Evolutionary conservation across 2,113 vertebrate species (phyloP).

Genomic region (Laterallus jamaicensis): DNA sequence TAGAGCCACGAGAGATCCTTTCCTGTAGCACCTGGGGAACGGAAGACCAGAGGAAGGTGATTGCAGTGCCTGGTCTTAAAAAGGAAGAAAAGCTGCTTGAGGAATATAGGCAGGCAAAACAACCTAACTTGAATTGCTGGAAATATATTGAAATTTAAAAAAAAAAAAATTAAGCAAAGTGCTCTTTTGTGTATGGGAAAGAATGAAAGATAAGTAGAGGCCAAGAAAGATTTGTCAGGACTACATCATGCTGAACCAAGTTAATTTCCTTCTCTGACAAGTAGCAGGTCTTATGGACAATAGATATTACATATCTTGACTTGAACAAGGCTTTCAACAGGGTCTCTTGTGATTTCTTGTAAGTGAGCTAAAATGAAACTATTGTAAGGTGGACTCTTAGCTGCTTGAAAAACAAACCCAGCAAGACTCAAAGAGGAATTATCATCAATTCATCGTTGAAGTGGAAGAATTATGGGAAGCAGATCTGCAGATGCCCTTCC

Average conservation of each 20-base stretch:
- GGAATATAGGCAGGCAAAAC: neutral
- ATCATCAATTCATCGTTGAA: neutral
- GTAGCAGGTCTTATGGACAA: slow-evolving; percentile 16
- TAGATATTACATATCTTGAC: slow-evolving; percentile 22
- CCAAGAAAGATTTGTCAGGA: slow-evolving; percentile 48
- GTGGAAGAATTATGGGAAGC: neutral
- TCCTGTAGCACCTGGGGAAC: neutral
- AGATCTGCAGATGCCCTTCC: neutral
- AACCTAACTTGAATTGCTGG: neutral
- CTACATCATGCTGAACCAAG: slow-evolving; percentile 8
- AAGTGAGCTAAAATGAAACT: neutral
- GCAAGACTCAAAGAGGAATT: neutral
- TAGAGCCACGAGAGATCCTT: neutral
- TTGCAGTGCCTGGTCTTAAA: neutral
- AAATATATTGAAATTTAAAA: slow-evolving; percentile 1
- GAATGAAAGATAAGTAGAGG: slow-evolving; percentile 28
- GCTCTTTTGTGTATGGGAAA: slow-evolving; percentile 37
- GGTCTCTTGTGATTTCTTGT: neutral
- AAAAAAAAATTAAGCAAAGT: neutral
- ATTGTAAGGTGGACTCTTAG: neutral
- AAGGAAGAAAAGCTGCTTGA: neutral
- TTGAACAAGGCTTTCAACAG: neutral
- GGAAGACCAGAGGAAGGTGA: neutral
- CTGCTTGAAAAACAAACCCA: neutral
- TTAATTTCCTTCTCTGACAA: slow-evolving; percentile 40